Evolutionary conservation across 1,140 invertebrate genomes (phyloP).

Genomic region (Tenebrio molitor): DNA sequence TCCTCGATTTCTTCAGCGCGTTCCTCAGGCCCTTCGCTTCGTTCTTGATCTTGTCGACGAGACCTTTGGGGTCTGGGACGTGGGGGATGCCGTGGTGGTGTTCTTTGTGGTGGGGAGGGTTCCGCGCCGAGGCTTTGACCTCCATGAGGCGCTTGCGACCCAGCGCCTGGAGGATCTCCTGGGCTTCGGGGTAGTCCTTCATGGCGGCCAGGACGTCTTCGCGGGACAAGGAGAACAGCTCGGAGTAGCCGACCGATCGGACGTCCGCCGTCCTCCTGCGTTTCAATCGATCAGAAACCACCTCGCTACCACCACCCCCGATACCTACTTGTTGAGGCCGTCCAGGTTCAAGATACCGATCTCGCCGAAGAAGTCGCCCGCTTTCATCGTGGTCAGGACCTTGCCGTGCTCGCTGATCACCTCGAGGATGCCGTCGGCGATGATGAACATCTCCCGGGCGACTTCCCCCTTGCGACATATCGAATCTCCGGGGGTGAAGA

Average conservation of each 20-base stretch:
- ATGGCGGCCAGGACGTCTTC: constrained; percentile 95
- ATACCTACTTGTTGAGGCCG: constrained; percentile 93
- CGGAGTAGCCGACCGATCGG: constrained; percentile 94
- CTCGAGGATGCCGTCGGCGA: constrained; percentile 96
- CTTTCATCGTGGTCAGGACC: constrained; percentile 96
- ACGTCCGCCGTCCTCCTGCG: constrained; percentile 94
- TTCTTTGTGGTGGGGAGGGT: constrained; percentile 64
- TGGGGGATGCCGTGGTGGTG: constrained; percentile 50
- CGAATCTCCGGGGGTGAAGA: constrained; percentile 96
- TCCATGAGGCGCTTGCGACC: constrained; percentile 91
- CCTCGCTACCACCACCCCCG: no score
- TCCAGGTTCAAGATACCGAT: constrained; percentile 97
- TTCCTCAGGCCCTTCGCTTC: constrained; percentile 78
- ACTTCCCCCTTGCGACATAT: constrained; percentile 90
- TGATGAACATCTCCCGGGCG: constrained; percentile 98
- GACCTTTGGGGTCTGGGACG: constrained; percentile 69
- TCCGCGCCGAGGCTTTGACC: constrained; percentile 70
- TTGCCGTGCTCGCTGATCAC: constrained; percentile 94
- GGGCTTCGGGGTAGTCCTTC: constrained; percentile 97
- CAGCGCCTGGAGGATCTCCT: constrained; percentile 91
- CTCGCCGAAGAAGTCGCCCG: constrained; percentile 98
- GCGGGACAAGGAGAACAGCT: constrained; percentile 94
- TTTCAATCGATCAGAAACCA: constrained; percentile 52
- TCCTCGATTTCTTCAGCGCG: constrained; percentile 69
- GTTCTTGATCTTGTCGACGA: constrained; percentile 84